Conservation (phyloP, 2,113 vertebrate species). For the Mormoops blainvillei region DNA sequence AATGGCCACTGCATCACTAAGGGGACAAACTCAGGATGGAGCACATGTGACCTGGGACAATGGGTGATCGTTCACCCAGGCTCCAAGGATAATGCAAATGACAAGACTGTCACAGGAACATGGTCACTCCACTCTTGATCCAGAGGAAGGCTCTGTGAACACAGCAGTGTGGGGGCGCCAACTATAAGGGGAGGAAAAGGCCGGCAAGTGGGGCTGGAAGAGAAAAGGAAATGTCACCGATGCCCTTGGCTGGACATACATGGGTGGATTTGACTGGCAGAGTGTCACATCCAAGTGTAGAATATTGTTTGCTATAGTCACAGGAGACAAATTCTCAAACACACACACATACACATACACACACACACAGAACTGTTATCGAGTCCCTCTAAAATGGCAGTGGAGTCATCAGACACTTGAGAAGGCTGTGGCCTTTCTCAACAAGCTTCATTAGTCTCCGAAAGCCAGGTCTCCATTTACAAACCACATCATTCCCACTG, state of each 20-base stretch:
- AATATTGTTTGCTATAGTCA: not conserved
- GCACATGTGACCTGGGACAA: not conserved
- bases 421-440: not conserved
- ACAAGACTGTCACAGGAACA: not conserved
- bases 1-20: too few relatives aligned
- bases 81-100: not conserved
- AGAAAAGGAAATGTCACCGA: not conserved
- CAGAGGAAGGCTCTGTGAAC: not conserved
- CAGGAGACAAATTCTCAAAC: not conserved
- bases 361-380: not conserved
- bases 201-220: too few relatives aligned
- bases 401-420: not conserved
- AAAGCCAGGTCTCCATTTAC: not conserved
- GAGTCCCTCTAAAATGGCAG: not conserved
- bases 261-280: fast-evolving
- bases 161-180: fast-evolving
- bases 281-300: not conserved
- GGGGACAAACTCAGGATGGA: not conserved
- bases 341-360: not conserved
- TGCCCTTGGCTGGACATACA: fast-evolving
- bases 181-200: fast-evolving
- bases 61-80: not conserved
- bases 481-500: fast-evolving
- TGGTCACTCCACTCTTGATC: not conserved
- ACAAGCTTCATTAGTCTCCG: fast-evolving